Base-by-base conservation (phyloP, 30 jellyfish, hydroid and myxozoan species). In the Chrysaora quinquecirrha region DNA sequence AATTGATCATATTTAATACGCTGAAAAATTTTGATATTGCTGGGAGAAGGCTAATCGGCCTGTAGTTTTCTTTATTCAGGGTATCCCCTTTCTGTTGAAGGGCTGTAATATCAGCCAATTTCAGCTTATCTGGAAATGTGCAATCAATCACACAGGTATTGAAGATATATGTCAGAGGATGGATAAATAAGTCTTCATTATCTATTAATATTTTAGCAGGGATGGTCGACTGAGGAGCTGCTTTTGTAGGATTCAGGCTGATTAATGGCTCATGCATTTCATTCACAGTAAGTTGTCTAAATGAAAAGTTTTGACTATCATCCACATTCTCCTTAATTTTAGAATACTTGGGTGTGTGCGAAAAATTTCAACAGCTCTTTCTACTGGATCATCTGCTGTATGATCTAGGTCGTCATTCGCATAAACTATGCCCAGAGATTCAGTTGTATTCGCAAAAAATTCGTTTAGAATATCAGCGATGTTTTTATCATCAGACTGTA, bases 391-490 rank as follows among this genome's bases (percentile, higher is more conserved):
- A 43, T 43, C 58, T 43, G 16, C 16, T 43, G 58, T 43, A 43
- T 43, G 58, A 43, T 64, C n/a, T n/a, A n/a, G n/a, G n/a, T n/a
- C n/a, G n/a, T n/a, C n/a, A n/a, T n/a, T n/a, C n/a, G n/a, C n/a
- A n/a, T 61, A 54, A 34, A 47, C 76, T 48, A 75, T 30, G 31
- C 87, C 82, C n/a, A 58, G 27, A 2, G 69, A n/a, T 64, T 77
- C 38, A 48, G 86, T 65, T 27, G 38, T 80, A 68, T 80, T 72
- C 43, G 43, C 85, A 62, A 66, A 80, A 68, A 58, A 66, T 7
- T 43, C 65, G 49, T 80, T 64, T 24, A 64, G 66, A 63, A 80
- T 65, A 14, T 48, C 86, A 61, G 91, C 72, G 66, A 80, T 72
- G 21, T 70, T 74, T 1, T 69, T 52, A 74, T 74, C 86, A 70